Percentiles rank a stretch among this genome's conserved stretches.
Evolutionary conservation across 2,797 vertebrate species (phyloP).

Genomic region (Pantherophis vulpinus): DNA sequence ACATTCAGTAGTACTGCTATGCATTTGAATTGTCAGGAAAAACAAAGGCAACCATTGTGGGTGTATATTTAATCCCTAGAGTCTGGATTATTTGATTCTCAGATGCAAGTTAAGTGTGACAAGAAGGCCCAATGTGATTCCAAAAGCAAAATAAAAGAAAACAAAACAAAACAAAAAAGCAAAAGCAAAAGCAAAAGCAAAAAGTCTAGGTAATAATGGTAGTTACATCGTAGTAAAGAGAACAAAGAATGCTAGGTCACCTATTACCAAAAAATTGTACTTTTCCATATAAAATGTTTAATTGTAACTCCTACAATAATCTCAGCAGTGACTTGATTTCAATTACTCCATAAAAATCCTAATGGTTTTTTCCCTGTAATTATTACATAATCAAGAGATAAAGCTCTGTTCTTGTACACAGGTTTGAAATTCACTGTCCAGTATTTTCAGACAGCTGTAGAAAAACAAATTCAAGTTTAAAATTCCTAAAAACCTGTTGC

Average conservation of each 20-base stretch:
- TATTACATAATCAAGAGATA: neutral
- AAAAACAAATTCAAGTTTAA: neutral
- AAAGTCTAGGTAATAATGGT: neutral
- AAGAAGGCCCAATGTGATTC: neutral
- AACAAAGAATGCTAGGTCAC: neutral
- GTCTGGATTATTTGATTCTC: neutral
- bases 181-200: neutral
- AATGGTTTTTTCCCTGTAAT: neutral
- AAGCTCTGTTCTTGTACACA: neutral
- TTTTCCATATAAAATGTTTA: neutral
- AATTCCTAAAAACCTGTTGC: too few relatives aligned
- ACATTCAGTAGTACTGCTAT: neutral
- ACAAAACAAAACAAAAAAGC: neutral
- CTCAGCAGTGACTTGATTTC: neutral
- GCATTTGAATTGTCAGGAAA: neutral
- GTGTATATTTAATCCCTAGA: neutral
- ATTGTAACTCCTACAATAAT: neutral
- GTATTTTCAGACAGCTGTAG: neutral
- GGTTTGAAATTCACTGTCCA: neutral
- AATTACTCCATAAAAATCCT: neutral
- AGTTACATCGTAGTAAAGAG: neutral
- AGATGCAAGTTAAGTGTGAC: neutral
- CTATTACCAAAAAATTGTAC: neutral
- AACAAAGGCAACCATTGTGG: neutral
- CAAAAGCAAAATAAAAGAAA: neutral